These are phyloP conservation scores for Oligia fasciuncula DNA, from an alignment of 2,888 invertebrate species.

Conservation along the genomic window DNA sequence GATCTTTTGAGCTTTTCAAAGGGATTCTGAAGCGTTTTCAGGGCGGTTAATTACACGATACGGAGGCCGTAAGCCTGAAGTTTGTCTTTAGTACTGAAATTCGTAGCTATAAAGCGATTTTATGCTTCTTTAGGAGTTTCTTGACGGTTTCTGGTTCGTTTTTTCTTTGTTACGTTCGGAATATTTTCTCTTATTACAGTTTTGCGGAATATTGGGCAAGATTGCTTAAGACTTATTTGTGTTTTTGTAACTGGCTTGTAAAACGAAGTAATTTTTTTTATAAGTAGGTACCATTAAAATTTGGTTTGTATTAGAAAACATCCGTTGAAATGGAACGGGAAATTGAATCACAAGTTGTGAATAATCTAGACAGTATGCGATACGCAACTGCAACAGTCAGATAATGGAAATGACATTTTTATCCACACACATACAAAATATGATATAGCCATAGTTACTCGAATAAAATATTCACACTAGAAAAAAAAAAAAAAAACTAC, in stretches of 20 bases:
- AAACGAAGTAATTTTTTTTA: conserved; percentile 10
- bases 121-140: conserved; percentile 70
- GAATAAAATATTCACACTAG: background rate
- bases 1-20: conserved; percentile 86
- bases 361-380: background rate
- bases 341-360: conserved; percentile 26
- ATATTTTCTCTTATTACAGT: conserved; percentile 49
- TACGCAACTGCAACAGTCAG: background rate
- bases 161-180: conserved; percentile 62
- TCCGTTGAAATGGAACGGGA: conserved; percentile 4
- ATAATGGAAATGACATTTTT: background rate
- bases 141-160: conserved; percentile 66
- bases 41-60: conserved; percentile 83
- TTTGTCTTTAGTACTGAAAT: conserved; percentile 73
- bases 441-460: background rate
- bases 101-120: conserved; percentile 71
- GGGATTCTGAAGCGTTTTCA: conserved; percentile 80
- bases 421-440: background rate
- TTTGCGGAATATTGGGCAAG: conserved; percentile 45
- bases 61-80: conserved; percentile 73
- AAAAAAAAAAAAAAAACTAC: background rate
- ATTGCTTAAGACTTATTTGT: conserved; percentile 41
- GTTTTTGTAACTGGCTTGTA: conserved; percentile 20
- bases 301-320: conserved; percentile 10
- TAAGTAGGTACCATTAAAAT: background rate